Evolutionary conservation across 2,113 vertebrate genomes (phyloP).

Genomic region (Pan paniscus): DNA sequence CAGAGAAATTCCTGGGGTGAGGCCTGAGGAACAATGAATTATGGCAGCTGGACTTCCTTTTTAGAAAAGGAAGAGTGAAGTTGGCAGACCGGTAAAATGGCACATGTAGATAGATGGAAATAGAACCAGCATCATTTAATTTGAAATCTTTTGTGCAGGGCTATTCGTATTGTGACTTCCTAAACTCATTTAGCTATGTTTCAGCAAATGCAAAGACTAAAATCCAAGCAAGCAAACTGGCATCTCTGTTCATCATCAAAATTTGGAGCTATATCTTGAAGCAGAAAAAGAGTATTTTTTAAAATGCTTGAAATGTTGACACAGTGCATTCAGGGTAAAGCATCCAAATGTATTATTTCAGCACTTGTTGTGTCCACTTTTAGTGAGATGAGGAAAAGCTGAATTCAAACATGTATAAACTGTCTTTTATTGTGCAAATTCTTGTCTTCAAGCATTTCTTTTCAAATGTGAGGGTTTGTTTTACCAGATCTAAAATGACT

Average conservation of each 20-base stretch:
- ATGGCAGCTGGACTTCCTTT: background rate
- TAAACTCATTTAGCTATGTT: slow-evolving; percentile 51
- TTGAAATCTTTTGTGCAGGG: slow-evolving; percentile 41
- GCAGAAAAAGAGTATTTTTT: slow-evolving; percentile 38
- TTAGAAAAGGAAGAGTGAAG: background rate
- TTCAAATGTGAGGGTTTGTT: slow-evolving; percentile 21
- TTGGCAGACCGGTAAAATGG: slow-evolving; percentile 5
- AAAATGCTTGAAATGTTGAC: slow-evolving; percentile 38
- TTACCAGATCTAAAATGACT: background rate
- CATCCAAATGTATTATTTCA: slow-evolving; percentile 3
- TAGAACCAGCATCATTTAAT: background rate
- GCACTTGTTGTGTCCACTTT: slow-evolving; percentile 32
- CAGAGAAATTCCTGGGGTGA: slow-evolving; percentile 42
- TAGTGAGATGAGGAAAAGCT: slow-evolving; percentile 26
- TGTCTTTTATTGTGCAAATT: background rate
- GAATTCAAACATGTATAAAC: background rate
- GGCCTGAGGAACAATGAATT: background rate
- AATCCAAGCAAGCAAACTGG: slow-evolving; percentile 13
- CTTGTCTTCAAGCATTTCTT: slow-evolving; percentile 13
- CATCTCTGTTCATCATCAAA: slow-evolving; percentile 57
- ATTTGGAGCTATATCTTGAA: slow-evolving; percentile 31
- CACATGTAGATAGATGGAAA: background rate
- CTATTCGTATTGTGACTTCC: slow-evolving; percentile 61
- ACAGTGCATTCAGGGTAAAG: background rate
- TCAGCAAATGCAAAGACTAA: slow-evolving; percentile 45